Conservation (phyloP, 2,113 vertebrate species). For the Lamprologus tigripictilis region DNA sequence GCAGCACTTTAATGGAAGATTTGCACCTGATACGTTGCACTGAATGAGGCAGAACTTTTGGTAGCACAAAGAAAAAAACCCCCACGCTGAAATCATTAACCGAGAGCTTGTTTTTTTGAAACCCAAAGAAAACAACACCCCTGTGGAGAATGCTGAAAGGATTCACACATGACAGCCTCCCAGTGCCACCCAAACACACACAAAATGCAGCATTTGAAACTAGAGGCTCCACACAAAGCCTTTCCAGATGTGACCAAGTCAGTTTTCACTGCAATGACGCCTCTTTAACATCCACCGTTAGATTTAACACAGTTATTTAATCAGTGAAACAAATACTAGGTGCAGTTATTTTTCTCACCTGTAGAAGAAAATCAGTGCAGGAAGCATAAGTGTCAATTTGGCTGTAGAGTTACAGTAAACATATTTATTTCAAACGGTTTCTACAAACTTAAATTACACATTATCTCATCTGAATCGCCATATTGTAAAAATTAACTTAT, state of each 20-base stretch:
- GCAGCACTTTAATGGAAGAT: neutral
- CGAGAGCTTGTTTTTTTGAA: slow-evolving; percentile 51
- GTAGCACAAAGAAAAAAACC: neutral
- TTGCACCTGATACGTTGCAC: neutral
- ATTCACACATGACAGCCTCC: slow-evolving; percentile 58
- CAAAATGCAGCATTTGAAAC: slow-evolving; percentile 15
- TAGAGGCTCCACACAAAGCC: slow-evolving; percentile 36
- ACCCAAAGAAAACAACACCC: slow-evolving; percentile 58
- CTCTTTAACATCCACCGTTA: neutral
- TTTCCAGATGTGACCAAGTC: slow-evolving; percentile 69
- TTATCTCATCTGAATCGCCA: neutral
- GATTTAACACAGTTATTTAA: neutral
- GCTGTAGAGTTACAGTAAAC: neutral
- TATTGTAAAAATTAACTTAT: neutral
- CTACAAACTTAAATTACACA: neutral
- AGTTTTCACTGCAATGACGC: slow-evolving; percentile 8
- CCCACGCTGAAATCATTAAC: slow-evolving; percentile 67
- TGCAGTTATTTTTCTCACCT: neutral
- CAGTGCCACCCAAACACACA: slow-evolving; percentile 22
- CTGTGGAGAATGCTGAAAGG: slow-evolving; percentile 56
- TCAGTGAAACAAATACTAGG: neutral
- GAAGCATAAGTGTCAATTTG: neutral
- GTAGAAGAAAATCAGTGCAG: neutral
- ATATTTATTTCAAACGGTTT: neutral
- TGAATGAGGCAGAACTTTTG: neutral